A percentile compares a stretch with the other conserved stretches of the same genome.
Conservation (phyloP, 2,113 vertebrate species). For the Urocolius indicus region DNA sequence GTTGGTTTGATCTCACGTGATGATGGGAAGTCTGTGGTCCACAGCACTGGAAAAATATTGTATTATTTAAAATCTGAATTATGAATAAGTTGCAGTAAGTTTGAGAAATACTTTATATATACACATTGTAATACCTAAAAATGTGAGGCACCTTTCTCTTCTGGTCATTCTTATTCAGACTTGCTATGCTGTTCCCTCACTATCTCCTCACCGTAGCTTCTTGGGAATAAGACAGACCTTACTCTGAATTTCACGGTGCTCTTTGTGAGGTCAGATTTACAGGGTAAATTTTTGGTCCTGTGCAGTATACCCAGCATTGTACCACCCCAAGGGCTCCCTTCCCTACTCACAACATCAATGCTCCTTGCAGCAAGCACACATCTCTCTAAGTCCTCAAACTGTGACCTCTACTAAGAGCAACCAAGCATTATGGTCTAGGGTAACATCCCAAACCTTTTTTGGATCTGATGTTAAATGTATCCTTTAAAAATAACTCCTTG, state of each 20-base stretch:
- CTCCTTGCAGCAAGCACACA: not conserved
- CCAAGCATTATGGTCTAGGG: not conserved
- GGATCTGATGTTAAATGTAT: not conserved
- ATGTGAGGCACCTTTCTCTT: not conserved
- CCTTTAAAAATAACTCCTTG: not conserved
- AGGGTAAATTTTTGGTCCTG: not conserved
- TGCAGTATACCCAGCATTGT: not conserved
- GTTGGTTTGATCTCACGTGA: not conserved
- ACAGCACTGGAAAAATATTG: not conserved
- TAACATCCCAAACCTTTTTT: not conserved
- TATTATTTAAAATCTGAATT: not conserved
- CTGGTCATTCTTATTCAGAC: not conserved
- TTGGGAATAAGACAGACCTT: not conserved
- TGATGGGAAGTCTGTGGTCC: not conserved
- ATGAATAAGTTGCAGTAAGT: not conserved
- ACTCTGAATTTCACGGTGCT: not conserved
- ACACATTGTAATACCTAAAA: not conserved
- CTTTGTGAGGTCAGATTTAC: not conserved
- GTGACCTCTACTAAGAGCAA: not conserved
- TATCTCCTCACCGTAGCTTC: not conserved
- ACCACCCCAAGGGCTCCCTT: not conserved
- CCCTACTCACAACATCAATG: fast-evolving
- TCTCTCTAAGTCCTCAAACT: not conserved
- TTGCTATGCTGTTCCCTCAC: not conserved
- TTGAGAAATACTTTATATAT: not conserved